These are phyloP conservation scores for Ophiodon elongatus DNA, from an alignment of 2,113 vertebrate species.

Conservation along the genomic window DNA sequence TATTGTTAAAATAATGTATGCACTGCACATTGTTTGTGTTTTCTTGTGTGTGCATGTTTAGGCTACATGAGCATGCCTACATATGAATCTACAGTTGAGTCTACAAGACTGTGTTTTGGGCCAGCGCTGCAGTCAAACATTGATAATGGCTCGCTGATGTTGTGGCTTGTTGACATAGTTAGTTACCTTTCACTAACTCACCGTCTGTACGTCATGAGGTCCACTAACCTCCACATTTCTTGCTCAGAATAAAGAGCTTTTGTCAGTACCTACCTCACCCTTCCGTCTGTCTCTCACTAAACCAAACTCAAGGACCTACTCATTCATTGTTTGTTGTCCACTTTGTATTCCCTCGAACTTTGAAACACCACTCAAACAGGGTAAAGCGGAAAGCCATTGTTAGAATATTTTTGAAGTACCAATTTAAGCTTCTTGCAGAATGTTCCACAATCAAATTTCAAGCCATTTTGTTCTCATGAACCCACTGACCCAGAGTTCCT, in stretches of 20 bases:
- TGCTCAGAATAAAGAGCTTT: conserved; percentile 14
- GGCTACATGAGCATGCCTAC: neutral
- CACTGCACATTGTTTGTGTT: neutral
- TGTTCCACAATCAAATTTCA: conserved; percentile 35
- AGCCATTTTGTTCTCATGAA: conserved; percentile 41
- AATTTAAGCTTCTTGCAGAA: neutral
- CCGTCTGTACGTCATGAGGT: conserved; percentile 10
- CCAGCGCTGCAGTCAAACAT: conserved; percentile 14
- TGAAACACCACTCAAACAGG: conserved; percentile 18
- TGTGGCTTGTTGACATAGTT: conserved; percentile 25
- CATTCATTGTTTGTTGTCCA: conserved; percentile 40
- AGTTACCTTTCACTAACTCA: conserved; percentile 6
- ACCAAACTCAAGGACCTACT: conserved; percentile 16
- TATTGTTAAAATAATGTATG: neutral
- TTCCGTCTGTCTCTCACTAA: neutral
- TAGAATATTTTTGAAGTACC: conserved; percentile 28
- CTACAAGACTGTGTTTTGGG: neutral
- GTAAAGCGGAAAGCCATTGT: conserved; percentile 29
- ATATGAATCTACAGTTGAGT: neutral
- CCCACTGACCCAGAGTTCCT: conserved; percentile 47
- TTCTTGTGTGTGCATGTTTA: conserved; percentile 5
- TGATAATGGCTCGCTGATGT: conserved; percentile 8
- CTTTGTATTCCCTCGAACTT: conserved; percentile 47
- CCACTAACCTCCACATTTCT: neutral
- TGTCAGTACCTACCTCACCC: conserved; percentile 3